These are phyloP conservation scores for Eilema depressum DNA, from an alignment of 2,888 invertebrate species.

Conservation along the genomic window DNA sequence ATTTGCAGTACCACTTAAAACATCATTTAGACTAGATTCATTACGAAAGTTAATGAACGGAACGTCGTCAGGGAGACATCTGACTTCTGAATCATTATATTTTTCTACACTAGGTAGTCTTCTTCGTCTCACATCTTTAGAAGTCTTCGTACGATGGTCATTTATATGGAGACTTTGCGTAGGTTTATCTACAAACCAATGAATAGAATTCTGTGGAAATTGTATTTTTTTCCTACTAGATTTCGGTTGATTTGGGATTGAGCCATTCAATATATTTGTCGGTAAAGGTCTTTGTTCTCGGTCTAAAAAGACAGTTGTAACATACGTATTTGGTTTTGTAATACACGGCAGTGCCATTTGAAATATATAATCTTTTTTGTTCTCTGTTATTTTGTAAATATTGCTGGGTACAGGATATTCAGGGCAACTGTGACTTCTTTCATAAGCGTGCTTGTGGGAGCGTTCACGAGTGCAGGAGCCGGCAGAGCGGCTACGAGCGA, in stretches of 20 bases:
- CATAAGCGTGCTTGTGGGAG: constrained; percentile 63
- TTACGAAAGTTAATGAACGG: constrained; percentile 33
- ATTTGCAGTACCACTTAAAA: constrained; percentile 17
- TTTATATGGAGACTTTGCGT: constrained; percentile 38
- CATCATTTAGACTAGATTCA: constrained; percentile 15
- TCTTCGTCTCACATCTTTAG: constrained; percentile 44
- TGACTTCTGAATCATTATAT: constrained; percentile 41
- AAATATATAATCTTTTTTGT: constrained; percentile 65
- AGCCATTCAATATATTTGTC: constrained; percentile 47
- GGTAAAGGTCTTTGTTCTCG: constrained; percentile 48
- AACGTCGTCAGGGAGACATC: constrained; percentile 57
- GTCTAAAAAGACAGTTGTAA: constrained; percentile 39
- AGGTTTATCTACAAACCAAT: constrained; percentile 25
- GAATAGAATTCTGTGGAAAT: constrained; percentile 22
- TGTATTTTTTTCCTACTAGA: constrained; percentile 34
- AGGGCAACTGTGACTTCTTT: constrained; percentile 73
- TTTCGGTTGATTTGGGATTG: constrained; percentile 34
- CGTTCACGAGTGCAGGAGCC: constrained; percentile 64
- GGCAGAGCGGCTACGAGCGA: constrained; percentile 74
- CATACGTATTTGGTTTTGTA: constrained; percentile 29
- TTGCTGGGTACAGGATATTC: constrained; percentile 67
- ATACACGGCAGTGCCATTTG: constrained; percentile 56
- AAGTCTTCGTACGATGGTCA: constrained; percentile 36
- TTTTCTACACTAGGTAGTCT: constrained; percentile 58
- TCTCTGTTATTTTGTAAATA: constrained; percentile 71